Conservation (phyloP, 2,888 invertebrate genomes). For the Ceriagrion tenellum region DNA sequence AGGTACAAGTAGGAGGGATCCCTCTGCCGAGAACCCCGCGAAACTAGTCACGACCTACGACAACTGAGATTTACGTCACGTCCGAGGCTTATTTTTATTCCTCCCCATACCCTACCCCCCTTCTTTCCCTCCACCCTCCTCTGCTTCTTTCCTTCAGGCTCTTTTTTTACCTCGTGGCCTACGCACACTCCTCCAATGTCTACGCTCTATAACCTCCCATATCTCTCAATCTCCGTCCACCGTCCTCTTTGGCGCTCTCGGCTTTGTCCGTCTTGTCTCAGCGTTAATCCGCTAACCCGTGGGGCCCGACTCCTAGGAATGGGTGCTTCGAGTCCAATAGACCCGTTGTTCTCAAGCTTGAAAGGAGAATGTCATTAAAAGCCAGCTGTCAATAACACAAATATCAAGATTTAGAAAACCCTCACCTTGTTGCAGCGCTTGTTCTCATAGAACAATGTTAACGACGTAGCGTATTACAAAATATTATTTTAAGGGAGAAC, state of each 20-base stretch:
- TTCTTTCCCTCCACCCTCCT: neutral
- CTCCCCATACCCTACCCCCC: neutral
- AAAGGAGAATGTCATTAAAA: too few species aligned
- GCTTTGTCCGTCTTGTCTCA: neutral
- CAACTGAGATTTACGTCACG: conserved; percentile 66
- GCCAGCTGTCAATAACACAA: too few species aligned
- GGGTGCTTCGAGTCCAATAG: too few species aligned
- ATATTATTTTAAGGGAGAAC: too few species aligned
- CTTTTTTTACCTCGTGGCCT: neutral
- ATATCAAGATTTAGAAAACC: too few species aligned
- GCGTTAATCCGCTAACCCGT: neutral
- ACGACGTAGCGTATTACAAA: too few species aligned
- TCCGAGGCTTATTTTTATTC: conserved; percentile 49
- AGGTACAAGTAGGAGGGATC: conserved; percentile 35
- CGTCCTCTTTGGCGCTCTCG: neutral
- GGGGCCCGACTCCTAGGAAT: neutral
- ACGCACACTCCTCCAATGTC: neutral
- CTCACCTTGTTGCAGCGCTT: too few species aligned
- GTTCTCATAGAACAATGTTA: too few species aligned
- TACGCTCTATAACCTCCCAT: neutral
- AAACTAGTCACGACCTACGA: conserved; percentile 64
- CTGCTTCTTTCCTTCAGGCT: neutral
- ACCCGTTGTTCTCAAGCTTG: too few species aligned
- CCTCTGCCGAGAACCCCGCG: conserved; percentile 53
- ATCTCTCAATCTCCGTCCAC: conserved; percentile 33